phyloP scores from a whole-genome alignment of 92 coral and sea anemone species.

The Nematostella vectensis region DNA sequence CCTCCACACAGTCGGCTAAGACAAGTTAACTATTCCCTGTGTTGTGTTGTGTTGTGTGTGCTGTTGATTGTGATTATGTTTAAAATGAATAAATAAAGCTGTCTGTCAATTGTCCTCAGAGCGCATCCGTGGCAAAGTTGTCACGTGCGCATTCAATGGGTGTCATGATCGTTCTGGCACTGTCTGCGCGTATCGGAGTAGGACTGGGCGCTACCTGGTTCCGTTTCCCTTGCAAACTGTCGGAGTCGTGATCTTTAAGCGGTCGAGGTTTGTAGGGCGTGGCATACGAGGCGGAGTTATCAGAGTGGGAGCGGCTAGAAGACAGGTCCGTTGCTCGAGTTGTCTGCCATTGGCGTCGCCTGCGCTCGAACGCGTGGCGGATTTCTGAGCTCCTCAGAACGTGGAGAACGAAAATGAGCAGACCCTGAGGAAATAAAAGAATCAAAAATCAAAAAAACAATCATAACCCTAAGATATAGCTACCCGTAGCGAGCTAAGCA shows the following conservation, averaged over 20 bases:
- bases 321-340: conserved; percentile 12
- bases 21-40: no score
- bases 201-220: conserved; percentile 5
- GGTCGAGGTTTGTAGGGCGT: not conserved
- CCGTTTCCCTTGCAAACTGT: conserved; percentile 6
- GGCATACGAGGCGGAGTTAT: conserved; percentile 1
- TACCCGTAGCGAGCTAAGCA: not conserved
- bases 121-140: no score
- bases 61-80: no score
- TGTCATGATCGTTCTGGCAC: not conserved
- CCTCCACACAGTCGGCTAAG: no score
- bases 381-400: conserved; percentile 57
- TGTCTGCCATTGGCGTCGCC: conserved; percentile 27
- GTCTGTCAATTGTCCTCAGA: no score
- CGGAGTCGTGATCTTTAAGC: not conserved
- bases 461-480: not conserved
- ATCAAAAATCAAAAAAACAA: not conserved
- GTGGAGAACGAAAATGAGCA: conserved; percentile 56
- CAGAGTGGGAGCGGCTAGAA: conserved; percentile 3
- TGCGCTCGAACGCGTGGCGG: conserved; percentile 23
- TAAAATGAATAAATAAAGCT: no score
- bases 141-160: not conserved
- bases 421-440: conserved; percentile 35
- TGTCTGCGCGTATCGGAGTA: not conserved
- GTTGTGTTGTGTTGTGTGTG: no score